Evolutionary conservation across 1,140 invertebrate genomes (phyloP).

Genomic region (Drosophila kurseongensis): DNA sequence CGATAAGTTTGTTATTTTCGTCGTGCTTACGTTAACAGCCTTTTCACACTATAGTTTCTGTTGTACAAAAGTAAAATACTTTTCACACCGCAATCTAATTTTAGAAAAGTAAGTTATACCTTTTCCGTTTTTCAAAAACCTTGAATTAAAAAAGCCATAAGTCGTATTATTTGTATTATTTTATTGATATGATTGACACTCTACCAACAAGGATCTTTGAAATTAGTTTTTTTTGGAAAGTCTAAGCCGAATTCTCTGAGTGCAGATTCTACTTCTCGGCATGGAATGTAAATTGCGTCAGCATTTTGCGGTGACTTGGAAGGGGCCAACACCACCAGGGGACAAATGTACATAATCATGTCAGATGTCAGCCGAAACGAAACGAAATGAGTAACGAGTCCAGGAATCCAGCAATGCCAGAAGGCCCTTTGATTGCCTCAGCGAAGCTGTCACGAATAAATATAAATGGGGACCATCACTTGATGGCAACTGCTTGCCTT

Average conservation of each 20-base stretch:
- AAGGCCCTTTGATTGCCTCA: conserved; percentile 61
- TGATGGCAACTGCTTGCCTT: conserved; percentile 70
- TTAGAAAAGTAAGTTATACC: too few relatives aligned
- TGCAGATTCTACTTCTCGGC: conserved; percentile 8
- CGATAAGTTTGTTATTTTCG: too few relatives aligned
- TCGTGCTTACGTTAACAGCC: too few relatives aligned
- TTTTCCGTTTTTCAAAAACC: too few relatives aligned
- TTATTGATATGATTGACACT: too few relatives aligned
- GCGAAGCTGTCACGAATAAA: conserved; percentile 45
- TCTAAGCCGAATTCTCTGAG: neutral
- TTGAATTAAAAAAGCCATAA: too few relatives aligned
- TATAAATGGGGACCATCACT: conserved; percentile 70
- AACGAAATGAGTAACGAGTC: conserved; percentile 44
- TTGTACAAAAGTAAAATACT: too few relatives aligned
- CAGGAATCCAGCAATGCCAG: conserved; percentile 31
- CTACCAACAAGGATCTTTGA: too few relatives aligned
- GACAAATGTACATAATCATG: conserved; percentile 82
- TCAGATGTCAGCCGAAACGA: conserved; percentile 75
- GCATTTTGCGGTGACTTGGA: conserved; percentile 29
- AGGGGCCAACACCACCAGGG: conserved; percentile 41
- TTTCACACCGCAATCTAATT: too few relatives aligned
- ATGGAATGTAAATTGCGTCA: conserved; percentile 69
- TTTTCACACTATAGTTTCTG: too few relatives aligned
- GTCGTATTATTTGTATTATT: too few relatives aligned
- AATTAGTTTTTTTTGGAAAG: too few relatives aligned